Conservation (phyloP, 1,140 invertebrate species). For the Notospermus geniculatus region DNA sequence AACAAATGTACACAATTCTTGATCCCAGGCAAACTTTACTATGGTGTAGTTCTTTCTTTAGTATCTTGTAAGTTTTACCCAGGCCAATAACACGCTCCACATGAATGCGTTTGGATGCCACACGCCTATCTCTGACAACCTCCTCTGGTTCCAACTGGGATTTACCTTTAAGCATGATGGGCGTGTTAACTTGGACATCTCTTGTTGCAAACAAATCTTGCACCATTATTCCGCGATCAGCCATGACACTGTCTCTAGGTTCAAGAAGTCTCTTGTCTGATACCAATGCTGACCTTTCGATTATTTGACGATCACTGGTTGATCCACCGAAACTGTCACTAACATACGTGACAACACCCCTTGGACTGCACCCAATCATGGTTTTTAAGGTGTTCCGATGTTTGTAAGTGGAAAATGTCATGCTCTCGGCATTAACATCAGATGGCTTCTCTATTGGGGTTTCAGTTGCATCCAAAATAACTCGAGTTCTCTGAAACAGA, state of each 20-base stretch:
- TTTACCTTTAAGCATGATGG: conserved; percentile 20
- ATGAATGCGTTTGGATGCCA: conserved; percentile 19
- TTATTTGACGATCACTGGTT: conserved; percentile 24
- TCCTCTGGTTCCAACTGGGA: conserved; percentile 14
- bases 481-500: conserved; percentile 10
- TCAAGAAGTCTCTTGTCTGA: neutral
- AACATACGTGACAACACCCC: conserved; percentile 15
- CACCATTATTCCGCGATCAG: conserved; percentile 14
- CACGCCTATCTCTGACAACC: conserved; percentile 16
- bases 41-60: conserved; percentile 7
- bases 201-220: conserved; percentile 18
- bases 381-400: conserved; percentile 17
- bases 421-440: conserved; percentile 5
- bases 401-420: conserved; percentile 14
- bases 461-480: conserved; percentile 19
- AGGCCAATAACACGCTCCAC: conserved; percentile 20
- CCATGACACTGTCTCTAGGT: neutral
- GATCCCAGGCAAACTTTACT: conserved; percentile 15
- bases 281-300: conserved; percentile 18
- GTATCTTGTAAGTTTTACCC: conserved; percentile 20
- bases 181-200: conserved; percentile 17
- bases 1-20: conserved; percentile 23
- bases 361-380: conserved; percentile 14
- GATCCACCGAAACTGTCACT: conserved; percentile 22
- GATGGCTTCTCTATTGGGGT: conserved; percentile 13